These are phyloP conservation scores for Ceramica pisi DNA, from an alignment of 2,888 invertebrate species.

Conservation along the genomic window DNA sequence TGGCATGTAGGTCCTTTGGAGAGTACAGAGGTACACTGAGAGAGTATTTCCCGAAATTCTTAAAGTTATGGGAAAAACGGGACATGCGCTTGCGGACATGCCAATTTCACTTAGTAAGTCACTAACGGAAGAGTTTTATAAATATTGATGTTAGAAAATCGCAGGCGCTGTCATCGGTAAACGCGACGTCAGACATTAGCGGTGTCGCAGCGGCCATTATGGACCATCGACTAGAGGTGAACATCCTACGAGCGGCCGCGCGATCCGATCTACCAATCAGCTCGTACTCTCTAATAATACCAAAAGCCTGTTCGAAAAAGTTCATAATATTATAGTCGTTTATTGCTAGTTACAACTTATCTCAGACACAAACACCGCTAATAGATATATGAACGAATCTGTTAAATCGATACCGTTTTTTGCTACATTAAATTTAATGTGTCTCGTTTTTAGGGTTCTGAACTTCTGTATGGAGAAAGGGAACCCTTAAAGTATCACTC, in stretches of 20 bases:
- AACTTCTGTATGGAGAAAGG: too few relatives aligned
- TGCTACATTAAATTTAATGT: conserved; percentile 36
- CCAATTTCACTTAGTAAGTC: too few relatives aligned
- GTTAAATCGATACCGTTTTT: conserved; percentile 43
- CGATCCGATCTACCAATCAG: conserved; percentile 78
- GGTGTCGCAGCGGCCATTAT: conserved; percentile 68
- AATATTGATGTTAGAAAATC: conserved; percentile 26
- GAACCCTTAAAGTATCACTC: too few relatives aligned
- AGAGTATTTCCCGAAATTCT: too few relatives aligned
- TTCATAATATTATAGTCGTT: conserved; percentile 71
- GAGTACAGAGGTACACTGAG: too few relatives aligned
- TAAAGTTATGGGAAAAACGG: too few relatives aligned
- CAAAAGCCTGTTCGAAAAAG: conserved; percentile 76
- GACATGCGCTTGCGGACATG: too few relatives aligned
- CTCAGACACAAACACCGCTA: conserved; percentile 61
- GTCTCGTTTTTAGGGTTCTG: conserved; percentile 41
- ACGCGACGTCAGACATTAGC: conserved; percentile 83
- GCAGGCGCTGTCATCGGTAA: conserved; percentile 70
- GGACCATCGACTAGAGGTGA: conserved; percentile 77
- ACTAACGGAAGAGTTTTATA: too few relatives aligned
- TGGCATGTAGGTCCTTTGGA: too few relatives aligned
- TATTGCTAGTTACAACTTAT: conserved; percentile 66
- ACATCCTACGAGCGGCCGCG: conserved; percentile 82
- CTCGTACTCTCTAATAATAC: conserved; percentile 77
- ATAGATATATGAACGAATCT: conserved; percentile 62